Evolutionary conservation across 2,797 vertebrate genomes (phyloP).

Genomic region (Clarias pachynema): DNA sequence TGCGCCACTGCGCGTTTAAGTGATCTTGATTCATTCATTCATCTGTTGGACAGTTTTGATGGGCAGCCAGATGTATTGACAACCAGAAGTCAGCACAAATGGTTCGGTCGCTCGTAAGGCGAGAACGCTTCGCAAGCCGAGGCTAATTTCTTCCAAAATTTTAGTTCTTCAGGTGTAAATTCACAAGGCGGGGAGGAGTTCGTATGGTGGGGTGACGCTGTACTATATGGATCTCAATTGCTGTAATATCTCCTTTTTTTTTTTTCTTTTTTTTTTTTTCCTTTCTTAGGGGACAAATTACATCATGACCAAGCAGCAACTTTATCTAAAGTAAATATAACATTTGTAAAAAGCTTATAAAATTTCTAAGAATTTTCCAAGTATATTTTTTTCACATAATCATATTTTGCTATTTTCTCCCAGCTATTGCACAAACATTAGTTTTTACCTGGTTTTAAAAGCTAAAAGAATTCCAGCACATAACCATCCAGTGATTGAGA

Average conservation of each 20-base stretch:
- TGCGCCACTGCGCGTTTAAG: no score
- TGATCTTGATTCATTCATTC: no score
- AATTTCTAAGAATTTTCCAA: background rate
- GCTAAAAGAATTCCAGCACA: conserved; percentile 84
- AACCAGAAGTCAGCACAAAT: no score
- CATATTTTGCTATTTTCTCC: conserved; percentile 4
- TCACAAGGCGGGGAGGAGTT: no score
- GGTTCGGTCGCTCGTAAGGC: no score
- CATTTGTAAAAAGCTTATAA: background rate
- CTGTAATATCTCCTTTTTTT: background rate
- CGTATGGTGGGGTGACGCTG: no score
- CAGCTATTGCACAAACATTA: conserved; percentile 94
- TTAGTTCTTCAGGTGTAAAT: no score
- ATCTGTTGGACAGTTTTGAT: no score
- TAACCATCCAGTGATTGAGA: conserved; percentile 91
- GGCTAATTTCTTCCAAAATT: no score
- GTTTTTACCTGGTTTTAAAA: conserved; percentile 94
- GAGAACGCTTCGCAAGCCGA: no score
- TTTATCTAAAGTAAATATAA: conserved; percentile 86
- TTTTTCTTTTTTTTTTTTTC: background rate
- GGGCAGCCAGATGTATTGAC: no score
- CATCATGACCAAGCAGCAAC: conserved; percentile 87
- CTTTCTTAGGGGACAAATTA: conserved; percentile 78
- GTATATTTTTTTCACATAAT: background rate
- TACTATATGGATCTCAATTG: background rate